Evolutionary conservation across 1,140 invertebrate genomes (phyloP).

Genomic region (Ylistrum balloti): DNA sequence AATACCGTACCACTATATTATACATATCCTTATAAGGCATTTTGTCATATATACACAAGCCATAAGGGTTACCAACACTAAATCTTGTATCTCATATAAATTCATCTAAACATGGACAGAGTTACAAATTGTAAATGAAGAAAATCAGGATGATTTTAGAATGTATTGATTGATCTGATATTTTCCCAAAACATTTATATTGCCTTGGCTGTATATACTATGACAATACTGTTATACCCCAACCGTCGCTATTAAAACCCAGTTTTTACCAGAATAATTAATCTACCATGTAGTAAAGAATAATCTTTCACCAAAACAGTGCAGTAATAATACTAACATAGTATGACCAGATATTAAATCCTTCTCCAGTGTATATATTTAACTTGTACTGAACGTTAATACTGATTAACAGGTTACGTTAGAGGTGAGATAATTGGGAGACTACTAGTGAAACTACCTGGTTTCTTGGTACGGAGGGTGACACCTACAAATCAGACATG

Average conservation of each 20-base stretch:
- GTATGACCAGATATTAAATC: neutral
- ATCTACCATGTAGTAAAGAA: neutral
- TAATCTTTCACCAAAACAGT: neutral
- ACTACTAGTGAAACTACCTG: constrained; percentile 6
- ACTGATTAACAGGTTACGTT: neutral
- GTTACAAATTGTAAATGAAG: too few species aligned
- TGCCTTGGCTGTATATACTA: neutral
- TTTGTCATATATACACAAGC: neutral
- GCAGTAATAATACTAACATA: neutral
- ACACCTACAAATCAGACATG: constrained; percentile 16
- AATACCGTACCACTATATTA: constrained; percentile 5
- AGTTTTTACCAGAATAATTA: neutral
- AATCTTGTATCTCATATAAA: neutral
- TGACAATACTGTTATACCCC: neutral
- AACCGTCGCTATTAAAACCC: neutral
- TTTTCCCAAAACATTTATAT: neutral
- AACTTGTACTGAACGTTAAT: neutral
- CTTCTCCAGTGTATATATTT: neutral
- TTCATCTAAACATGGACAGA: too few species aligned
- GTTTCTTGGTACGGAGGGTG: constrained; percentile 26
- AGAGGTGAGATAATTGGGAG: neutral
- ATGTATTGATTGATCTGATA: neutral
- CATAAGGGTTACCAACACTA: neutral
- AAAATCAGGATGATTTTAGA: too few species aligned
- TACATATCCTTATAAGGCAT: neutral